Percentiles rank a stretch among this genome's conserved stretches.
These are phyloP conservation scores for Sceliomorpha sp. DNA, from an alignment of 2,888 invertebrate genomes.

Conservation along the genomic window DNA sequence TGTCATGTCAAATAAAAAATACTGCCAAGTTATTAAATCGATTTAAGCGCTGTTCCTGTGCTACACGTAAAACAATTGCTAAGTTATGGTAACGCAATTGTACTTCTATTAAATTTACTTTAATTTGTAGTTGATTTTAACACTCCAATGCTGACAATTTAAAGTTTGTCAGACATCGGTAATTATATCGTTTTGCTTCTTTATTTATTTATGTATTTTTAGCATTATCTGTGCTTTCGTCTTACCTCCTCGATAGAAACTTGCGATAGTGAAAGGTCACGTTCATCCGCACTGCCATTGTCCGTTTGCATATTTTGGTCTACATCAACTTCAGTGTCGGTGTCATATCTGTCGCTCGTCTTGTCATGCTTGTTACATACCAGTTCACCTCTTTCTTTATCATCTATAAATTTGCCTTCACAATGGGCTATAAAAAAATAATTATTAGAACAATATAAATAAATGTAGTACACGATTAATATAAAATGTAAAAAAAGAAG, in stretches of 20 bases:
- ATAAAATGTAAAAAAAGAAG: too few relatives aligned
- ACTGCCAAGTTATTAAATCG: too few relatives aligned
- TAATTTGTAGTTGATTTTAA: too few relatives aligned
- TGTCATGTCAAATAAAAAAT: too few relatives aligned
- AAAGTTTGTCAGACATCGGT: too few relatives aligned
- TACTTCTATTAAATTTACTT: too few relatives aligned
- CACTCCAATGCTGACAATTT: too few relatives aligned
- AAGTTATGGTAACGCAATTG: too few relatives aligned
- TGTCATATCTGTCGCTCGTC: constrained; percentile 60
- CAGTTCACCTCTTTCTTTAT: constrained; percentile 59
- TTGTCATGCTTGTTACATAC: constrained; percentile 68
- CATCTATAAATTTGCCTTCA: constrained; percentile 68
- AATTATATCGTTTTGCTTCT: too few relatives aligned
- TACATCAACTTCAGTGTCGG: constrained; percentile 56
- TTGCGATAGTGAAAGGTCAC: constrained; percentile 61
- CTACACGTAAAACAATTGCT: too few relatives aligned
- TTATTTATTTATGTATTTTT: background rate
- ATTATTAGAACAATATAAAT: too few relatives aligned
- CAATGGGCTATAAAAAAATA: constrained; percentile 67
- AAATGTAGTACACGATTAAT: constrained; percentile 14
- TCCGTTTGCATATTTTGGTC: constrained; percentile 5
- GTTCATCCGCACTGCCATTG: constrained; percentile 15
- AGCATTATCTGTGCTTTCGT: constrained; percentile 23
- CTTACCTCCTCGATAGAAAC: constrained; percentile 77
- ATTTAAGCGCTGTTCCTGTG: too few relatives aligned